These are phyloP conservation scores for Aphidius ervi DNA, from an alignment of 1,140 invertebrate genomes.

Conservation along the genomic window DNA sequence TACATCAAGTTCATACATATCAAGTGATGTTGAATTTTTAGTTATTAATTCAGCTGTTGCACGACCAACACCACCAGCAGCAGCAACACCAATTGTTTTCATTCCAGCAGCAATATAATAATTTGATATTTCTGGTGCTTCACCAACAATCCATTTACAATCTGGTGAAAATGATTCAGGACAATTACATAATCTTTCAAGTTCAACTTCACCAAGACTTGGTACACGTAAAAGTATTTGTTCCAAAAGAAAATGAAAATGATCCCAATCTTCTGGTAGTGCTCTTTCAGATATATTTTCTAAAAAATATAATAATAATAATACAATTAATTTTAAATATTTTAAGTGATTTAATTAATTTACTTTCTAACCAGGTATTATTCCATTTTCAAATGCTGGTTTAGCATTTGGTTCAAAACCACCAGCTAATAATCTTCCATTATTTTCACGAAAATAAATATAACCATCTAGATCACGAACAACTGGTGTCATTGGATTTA, in stretches of 20 bases:
- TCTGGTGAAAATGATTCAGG: conserved; percentile 93
- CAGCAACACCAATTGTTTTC: conserved; percentile 88
- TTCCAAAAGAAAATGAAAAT: conserved; percentile 86
- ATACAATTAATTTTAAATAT: conserved; percentile 1
- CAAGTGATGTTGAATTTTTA: conserved; percentile 74
- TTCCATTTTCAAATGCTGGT: conserved; percentile 80
- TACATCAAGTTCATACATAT: conserved; percentile 89
- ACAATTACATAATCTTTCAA: conserved; percentile 79
- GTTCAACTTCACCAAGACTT: conserved; percentile 63
- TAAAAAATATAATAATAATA: conserved; percentile 31
- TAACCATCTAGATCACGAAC: conserved; percentile 86
- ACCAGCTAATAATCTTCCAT: conserved; percentile 73
- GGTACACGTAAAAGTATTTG: conserved; percentile 83
- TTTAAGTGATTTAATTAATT: conserved; percentile 20
- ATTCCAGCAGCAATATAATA: conserved; percentile 95
- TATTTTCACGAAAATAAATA: conserved; percentile 80
- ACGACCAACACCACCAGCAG: conserved; percentile 90
- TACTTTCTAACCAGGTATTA: conserved; percentile 55
- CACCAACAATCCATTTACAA: conserved; percentile 88
- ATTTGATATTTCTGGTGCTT: conserved; percentile 88
- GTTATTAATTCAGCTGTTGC: conserved; percentile 86
- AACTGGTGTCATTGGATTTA: conserved; percentile 76
- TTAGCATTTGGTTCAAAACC: conserved; percentile 86
- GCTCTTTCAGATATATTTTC: conserved; percentile 57
- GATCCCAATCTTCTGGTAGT: conserved; percentile 88